Evolutionary conservation across 1,140 invertebrate species (phyloP).

Genomic region (Drosophila simulans): DNA sequence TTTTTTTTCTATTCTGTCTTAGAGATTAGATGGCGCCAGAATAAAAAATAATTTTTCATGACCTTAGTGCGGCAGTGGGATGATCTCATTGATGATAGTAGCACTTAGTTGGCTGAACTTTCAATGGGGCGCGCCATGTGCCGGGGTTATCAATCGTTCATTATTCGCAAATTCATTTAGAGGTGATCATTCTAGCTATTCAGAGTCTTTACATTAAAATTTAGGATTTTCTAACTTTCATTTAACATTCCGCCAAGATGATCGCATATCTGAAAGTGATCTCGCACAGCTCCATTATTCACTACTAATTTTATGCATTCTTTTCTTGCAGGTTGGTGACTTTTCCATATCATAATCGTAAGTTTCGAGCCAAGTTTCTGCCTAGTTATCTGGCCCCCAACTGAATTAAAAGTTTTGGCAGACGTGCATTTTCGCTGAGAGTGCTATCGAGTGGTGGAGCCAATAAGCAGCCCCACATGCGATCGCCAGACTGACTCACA

Average conservation of each 20-base stretch:
- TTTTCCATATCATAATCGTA: conserved; percentile 22
- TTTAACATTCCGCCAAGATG: conserved; percentile 8
- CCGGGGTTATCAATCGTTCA: conserved; percentile 12
- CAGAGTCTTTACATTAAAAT: background rate
- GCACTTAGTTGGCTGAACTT: background rate
- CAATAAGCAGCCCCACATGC: conserved; percentile 59
- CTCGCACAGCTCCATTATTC: background rate
- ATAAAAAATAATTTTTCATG: conserved; percentile 51
- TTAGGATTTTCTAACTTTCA: background rate
- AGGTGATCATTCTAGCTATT: background rate
- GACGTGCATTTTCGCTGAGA: conserved; percentile 68
- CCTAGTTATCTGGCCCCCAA: background rate
- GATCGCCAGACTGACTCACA: conserved; percentile 38
- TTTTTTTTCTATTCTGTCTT: conserved; percentile 5
- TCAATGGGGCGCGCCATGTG: conserved; percentile 14
- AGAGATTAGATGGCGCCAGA: conserved; percentile 46
- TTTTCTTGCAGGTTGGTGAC: conserved; percentile 38
- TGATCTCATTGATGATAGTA: conserved; percentile 51
- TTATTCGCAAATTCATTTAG: conserved; percentile 8
- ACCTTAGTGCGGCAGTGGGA: conserved; percentile 33
- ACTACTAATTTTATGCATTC: conserved; percentile 11
- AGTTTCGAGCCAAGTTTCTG: conserved; percentile 9
- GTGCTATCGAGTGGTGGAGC: conserved; percentile 53
- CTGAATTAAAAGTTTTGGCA: conserved; percentile 52
- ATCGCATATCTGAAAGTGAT: conserved; percentile 28